phyloP scores from a whole-genome alignment of 2,797 vertebrate genomes.

The Anguilla obscura region DNA sequence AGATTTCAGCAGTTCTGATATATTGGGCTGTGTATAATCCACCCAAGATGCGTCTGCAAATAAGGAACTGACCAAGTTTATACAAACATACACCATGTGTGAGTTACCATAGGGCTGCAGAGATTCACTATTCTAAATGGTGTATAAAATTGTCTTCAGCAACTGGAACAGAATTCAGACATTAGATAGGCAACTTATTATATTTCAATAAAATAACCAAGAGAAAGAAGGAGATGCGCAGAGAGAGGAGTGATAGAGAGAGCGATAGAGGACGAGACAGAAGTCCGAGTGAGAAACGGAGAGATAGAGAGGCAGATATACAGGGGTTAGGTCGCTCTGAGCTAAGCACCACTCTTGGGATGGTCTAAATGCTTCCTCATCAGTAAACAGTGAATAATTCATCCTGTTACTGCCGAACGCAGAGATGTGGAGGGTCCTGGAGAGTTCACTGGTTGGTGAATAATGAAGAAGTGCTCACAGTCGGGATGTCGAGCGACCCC shows the following conservation, averaged over 20 bases:
- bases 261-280: neutral
- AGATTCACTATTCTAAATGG: neutral
- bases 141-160: neutral
- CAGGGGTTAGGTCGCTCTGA: constrained; percentile 48
- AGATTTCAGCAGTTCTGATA: neutral
- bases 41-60: neutral
- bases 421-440: constrained; percentile 65
- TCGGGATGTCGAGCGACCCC: constrained; percentile 47
- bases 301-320: constrained; percentile 24
- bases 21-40: neutral
- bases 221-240: neutral
- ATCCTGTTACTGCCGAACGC: constrained; percentile 65
- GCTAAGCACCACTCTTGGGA: constrained; percentile 71
- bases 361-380: constrained; percentile 77
- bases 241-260: neutral
- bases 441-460: constrained; percentile 74
- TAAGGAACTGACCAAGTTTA: neutral
- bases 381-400: constrained; percentile 83
- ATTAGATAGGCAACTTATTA: neutral
- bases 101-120: neutral
- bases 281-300: neutral
- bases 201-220: neutral
- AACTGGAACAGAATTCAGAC: neutral
- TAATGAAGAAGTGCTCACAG: constrained; percentile 57
- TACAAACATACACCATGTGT: neutral